Evolutionary conservation across 2,888 invertebrate genomes (phyloP), one percentile per base, ranked within the genome.

Genomic region (Melanostoma mellinum): DNA sequence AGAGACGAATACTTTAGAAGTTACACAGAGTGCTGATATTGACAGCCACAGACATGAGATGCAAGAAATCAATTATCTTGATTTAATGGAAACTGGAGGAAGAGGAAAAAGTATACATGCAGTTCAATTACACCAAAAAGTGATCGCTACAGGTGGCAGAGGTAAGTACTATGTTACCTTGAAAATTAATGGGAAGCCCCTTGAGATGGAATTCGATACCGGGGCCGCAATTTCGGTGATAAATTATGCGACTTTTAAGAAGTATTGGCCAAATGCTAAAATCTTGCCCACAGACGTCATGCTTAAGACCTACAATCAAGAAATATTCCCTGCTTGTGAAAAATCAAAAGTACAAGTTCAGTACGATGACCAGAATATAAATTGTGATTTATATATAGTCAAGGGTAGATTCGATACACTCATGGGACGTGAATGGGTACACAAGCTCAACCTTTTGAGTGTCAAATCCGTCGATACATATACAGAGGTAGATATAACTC

Each of bases 381-480:
- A 44, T 9, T 40, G 60, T 6, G 44, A 44, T 44, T 32, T 60
- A 30, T 60, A 60, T 32, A 44, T 60, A 40, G 60, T 60, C 32
- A 60, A 60, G 42, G 42, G 42, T 60, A 42, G 38, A 60, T 60
- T 60, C 4, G 60, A 60, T 9, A 32, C 60, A 42, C 32, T 60
- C 1, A 42, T 20, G 38, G 42, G 4, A 33, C 52, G 33, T 30
- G 52, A 33, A 52, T 52, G 52, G 52, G 33, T 52, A 9, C 52
- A 52, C 35, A 52, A 35, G 33, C 52, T 52, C 52, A 8, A 52
- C 3, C n/a, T 52, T 35, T 52, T 52, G 20, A 20, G 20, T 20
- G 35, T 38, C 10, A 5, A 55, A 3, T 8, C 55, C 10, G 33
- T 55, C n/a, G 2, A 55, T 1, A 10, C 52, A 9, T 55, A 55